Evolutionary conservation across 2,797 vertebrate species (phyloP), one percentile per base, ranked within the genome.

Genomic region (Lates japonicus): DNA sequence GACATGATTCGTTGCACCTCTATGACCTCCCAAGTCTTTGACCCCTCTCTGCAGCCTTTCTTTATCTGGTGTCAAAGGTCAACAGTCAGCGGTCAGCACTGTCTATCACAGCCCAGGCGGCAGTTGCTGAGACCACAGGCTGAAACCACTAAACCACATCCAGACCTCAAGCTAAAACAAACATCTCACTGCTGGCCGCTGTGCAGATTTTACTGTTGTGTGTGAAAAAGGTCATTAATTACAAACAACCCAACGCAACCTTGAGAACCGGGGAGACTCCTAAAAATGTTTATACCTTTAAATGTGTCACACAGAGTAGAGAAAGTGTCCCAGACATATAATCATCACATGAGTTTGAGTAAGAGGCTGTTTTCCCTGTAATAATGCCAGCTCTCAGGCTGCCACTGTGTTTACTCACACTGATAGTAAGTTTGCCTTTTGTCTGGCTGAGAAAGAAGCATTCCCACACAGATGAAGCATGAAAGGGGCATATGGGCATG

Each of bases 41-140:
- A 89, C 88, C 87, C 80, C 68, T 72, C 12, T 55, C 84, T 57
- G 70, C 76, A 48, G 67, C 75, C 61, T 87, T 81, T 70, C 74
- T 80, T 80, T 71, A 83, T 86, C 88, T 72, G 70, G 44, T 67
- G 88, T 87, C 88, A 88, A 73, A 90, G 91, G 91, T 93, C 92
- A 91, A 71, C 76, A 80, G 65, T 76, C 78, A 87, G 71, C 0
- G 60, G 83, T 85, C 87, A 86, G 35, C 7, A 10, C 61, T 73
- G 84, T 90, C 88, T 22, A 25, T 92, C 88, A 92, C 41, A 61
- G 77, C 66, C 65, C 80, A 83, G 85, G 86, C 84, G 5, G 76
- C 39, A 57, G 78, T 83, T n/a, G 1, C 74, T 61, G 83, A 75
- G 55, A 46, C 75, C 37, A 17, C 77, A 80, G 80, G 79, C 55